Percentiles rank a stretch among this genome's conserved stretches.
These are phyloP conservation scores for Arctia plantaginis DNA, from an alignment of 2,888 invertebrate species.

Conservation along the genomic window DNA sequence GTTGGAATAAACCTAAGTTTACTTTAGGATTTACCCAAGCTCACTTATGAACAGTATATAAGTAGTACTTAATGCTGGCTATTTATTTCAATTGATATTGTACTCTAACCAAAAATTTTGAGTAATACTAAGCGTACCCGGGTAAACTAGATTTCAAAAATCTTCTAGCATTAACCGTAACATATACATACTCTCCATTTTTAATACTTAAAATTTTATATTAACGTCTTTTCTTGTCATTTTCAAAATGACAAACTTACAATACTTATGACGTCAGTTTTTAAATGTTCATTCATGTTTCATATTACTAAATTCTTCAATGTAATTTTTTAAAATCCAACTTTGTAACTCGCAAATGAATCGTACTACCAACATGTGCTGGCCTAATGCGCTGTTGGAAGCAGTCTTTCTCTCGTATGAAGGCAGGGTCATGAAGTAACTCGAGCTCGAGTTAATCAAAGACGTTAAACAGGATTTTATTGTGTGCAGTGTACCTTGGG, in stretches of 20 bases:
- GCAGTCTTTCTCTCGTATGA: constrained; percentile 37
- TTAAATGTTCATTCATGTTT: neutral
- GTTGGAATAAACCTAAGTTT: too few relatives aligned
- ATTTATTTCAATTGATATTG: too few relatives aligned
- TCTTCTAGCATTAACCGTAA: too few relatives aligned
- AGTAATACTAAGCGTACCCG: too few relatives aligned
- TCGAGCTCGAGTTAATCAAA: constrained; percentile 81
- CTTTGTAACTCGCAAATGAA: constrained; percentile 40
- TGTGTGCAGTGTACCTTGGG: constrained; percentile 80
- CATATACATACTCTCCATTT: neutral
- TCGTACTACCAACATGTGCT: constrained; percentile 43
- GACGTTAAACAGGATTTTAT: constrained; percentile 83
- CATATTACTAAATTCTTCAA: neutral
- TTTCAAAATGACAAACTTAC: neutral
- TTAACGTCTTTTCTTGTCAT: neutral
- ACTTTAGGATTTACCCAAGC: too few relatives aligned
- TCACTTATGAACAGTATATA: too few relatives aligned
- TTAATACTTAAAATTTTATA: neutral
- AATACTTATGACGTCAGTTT: neutral
- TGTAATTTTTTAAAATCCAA: neutral
- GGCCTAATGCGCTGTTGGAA: constrained; percentile 53
- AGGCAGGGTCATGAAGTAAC: constrained; percentile 73
- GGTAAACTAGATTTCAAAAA: too few relatives aligned
- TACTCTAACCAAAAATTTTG: too few relatives aligned
- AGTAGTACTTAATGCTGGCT: too few relatives aligned